phyloP scores from a whole-genome alignment of 2,888 invertebrate species.

The Tromatobia lineatoria region DNA sequence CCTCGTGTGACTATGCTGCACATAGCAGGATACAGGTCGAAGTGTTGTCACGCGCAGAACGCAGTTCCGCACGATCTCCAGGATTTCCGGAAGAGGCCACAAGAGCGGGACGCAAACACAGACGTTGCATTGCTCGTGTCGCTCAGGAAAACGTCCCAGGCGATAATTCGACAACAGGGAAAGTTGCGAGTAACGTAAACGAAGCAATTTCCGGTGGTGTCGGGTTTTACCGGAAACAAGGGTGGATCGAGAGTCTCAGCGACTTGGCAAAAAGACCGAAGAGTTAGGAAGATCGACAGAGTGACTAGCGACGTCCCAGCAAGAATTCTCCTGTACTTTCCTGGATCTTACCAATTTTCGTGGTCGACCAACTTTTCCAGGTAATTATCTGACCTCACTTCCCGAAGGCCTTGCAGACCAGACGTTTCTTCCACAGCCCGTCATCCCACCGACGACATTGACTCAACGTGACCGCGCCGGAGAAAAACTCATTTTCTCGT shows the following conservation, averaged over 20 bases:
- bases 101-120: not conserved
- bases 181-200: constrained; percentile 67
- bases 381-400: constrained; percentile 56
- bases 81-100: constrained; percentile 4
- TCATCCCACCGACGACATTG: constrained; percentile 53
- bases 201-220: constrained; percentile 70
- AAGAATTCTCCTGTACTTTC: constrained; percentile 1
- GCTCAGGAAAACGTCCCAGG: not conserved
- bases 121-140: not conserved
- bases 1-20: constrained; percentile 1
- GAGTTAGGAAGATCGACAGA: constrained; percentile 24
- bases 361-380: constrained; percentile 39
- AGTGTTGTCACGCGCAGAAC: constrained; percentile 35
- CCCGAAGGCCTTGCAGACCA: not conserved
- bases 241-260: constrained; percentile 22
- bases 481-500: constrained; percentile 62
- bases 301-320: constrained; percentile 2
- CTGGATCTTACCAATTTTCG: constrained; percentile 42
- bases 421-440: constrained; percentile 23
- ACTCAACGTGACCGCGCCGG: constrained; percentile 52
- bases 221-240: constrained; percentile 41
- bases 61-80: not conserved
- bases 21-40: not conserved
- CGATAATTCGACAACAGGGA: constrained; percentile 9
- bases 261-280: constrained; percentile 31